A percentile compares a stretch with the other conserved stretches of the same genome.
phyloP scores from a whole-genome alignment of 2,888 invertebrate genomes.

The Anoplius nigerrimus region DNA sequence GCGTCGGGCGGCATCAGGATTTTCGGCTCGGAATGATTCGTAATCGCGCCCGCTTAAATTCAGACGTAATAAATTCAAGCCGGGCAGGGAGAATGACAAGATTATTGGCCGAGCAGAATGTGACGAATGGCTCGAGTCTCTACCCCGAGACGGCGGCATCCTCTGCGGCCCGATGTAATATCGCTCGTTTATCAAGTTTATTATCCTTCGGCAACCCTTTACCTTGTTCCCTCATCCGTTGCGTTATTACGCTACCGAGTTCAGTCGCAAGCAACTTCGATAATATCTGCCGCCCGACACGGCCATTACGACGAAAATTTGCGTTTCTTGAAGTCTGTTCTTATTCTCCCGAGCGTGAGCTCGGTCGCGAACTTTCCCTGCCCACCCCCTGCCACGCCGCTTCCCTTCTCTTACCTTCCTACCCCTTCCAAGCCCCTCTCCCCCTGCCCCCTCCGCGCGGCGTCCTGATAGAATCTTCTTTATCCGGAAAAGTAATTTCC shows the following conservation, averaged over 20 bases:
- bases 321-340: slow-evolving; percentile 3
- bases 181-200: slow-evolving; percentile 44
- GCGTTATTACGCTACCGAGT: slow-evolving; percentile 22
- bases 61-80: neutral
- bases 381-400: neutral
- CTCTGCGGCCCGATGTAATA: slow-evolving; percentile 29
- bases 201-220: slow-evolving; percentile 32
- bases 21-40: no score
- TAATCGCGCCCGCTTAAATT: no score
- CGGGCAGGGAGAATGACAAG: slow-evolving; percentile 4
- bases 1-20: no score
- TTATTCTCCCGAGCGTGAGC: slow-evolving; percentile 7
- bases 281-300: slow-evolving; percentile 25
- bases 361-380: slow-evolving; percentile 1
- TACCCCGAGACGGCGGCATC: slow-evolving; percentile 12
- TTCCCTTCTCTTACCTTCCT: neutral
- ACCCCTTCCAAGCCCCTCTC: no score
- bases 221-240: slow-evolving; percentile 15
- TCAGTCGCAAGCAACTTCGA: slow-evolving; percentile 34
- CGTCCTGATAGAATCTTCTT: no score
- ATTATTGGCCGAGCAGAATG: slow-evolving; percentile 4
- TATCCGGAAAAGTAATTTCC: no score
- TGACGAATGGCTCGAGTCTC: slow-evolving; percentile 37
- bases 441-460: no score
- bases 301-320: slow-evolving; percentile 10